Evolutionary conservation across 2,113 vertebrate genomes (phyloP), one percentile per base, ranked within the genome.

Genomic region (Cebidichthys violaceus): DNA sequence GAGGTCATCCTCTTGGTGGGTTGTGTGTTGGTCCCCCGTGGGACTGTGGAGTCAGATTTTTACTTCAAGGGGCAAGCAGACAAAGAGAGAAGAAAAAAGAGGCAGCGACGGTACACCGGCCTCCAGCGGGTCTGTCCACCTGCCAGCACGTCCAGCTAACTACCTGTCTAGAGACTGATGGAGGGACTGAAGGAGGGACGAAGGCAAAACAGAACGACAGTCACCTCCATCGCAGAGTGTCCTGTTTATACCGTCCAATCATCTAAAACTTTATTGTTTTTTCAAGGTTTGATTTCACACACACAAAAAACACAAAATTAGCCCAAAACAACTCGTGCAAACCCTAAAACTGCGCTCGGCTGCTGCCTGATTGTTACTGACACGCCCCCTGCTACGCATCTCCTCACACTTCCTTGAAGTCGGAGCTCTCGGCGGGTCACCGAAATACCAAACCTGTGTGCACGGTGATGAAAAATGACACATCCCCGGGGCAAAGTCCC

Each of bases 1-100:
- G 88, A 88, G 83, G 74, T 90, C 90, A 92, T 86, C 35, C 1
- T 15, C 70, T 83, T 84, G 69, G 29, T 37, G 68, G 59, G 35
- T 41, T 78, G 22, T 62, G 64, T 76, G 41, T 55, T 39, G 65
- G 20, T 79, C 17, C 29, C 29, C 29, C 47, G n/a, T 52, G 18
- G 18, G 45, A 33, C 57, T 75, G 22, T 75, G 68, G 24, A 69
- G 68, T 81, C 75, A 57, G 37, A 73, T 77, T 71, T 76, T 57
- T 74, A 47, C 70, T 84, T 75, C 17, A 79, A 81, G 70, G 86
- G 75, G 52, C 78, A 73, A 78, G 22, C 80, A 81, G 81, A 75
- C 71, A 70, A 43, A 45, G 33, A 77, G 18, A 47, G 59, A 69
- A 45, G 31, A 81, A 41, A 68, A 71, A 65, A 43, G 17, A 78